Base-by-base conservation (phyloP, 2,113 vertebrate species). In the Syngnathus scovelli region DNA sequence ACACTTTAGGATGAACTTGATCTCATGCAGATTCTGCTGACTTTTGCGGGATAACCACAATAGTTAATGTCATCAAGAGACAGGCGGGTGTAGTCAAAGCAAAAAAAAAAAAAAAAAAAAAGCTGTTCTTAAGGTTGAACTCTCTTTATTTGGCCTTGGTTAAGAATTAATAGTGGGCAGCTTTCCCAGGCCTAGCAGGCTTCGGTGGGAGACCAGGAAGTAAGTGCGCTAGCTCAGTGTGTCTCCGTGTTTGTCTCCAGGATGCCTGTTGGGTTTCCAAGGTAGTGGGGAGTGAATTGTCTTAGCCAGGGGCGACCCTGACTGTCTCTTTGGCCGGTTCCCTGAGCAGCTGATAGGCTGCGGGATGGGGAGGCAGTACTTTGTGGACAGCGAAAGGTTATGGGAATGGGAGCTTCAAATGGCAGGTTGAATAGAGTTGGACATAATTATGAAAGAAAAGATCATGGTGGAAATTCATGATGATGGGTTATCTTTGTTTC, bases 221-320 rank as follows among this genome's bases (percentile, higher is more conserved):
- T 77, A 19, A 64, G 37, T 73, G 69, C 67, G 73, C 75, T 61
- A 41, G 72, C 80, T 77, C 80, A 73, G 81, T 69, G 84, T 86
- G 85, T 88, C 82, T 77, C 80, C 67, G 79, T 69, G 84, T 86
- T 87, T 88, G 88, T 84, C 82, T 86, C 82, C 72, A 60, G 85
- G 81, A 86, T 85, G 86, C 83, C 84, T 85, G 78, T 63, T 79
- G 70, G 81, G 85, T 89, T 84, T 87, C 87, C 85, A 86, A 76
- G 85, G 85, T 69, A 84, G 78, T 87, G 72, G 52, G 81, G 84
- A 86, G 84, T 71, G 75, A 72, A 72, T 66, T 36, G 81, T 80
- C 79, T 82, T 82, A 74, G 77, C 68, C 66, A 58, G 63, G 61
- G 77, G 59, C 85, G 81, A 88, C 83, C 85, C 85, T 82, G 79